A percentile compares a stretch with the other conserved stretches of the same genome.
Conservation (phyloP, 2,888 invertebrate species). For the Oscheius sp. region DNA sequence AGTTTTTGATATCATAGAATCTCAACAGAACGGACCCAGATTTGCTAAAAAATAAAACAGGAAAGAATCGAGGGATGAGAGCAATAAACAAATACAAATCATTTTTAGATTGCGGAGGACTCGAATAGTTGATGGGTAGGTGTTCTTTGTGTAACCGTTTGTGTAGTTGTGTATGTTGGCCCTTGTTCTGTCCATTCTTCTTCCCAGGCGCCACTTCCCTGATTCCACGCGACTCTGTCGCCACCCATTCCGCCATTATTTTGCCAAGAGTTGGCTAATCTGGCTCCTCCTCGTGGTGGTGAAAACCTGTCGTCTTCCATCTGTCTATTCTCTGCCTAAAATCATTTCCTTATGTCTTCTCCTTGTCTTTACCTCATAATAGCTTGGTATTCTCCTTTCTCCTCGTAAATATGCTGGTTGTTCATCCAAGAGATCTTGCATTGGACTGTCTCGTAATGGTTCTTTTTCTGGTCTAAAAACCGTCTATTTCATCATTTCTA, state of each 20-base stretch:
- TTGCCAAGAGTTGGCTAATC: slow-evolving; percentile 9
- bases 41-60: background rate
- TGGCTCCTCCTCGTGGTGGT: slow-evolving; percentile 14
- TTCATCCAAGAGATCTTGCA: slow-evolving; percentile 12
- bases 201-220: slow-evolving; percentile 23
- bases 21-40: slow-evolving; percentile 21
- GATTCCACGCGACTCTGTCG: slow-evolving; percentile 21
- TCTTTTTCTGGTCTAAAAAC: slow-evolving; percentile 31
- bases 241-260: slow-evolving; percentile 4
- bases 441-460: slow-evolving; percentile 27
- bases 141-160: background rate
- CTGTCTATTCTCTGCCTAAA: slow-evolving; percentile 26
- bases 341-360: background rate
- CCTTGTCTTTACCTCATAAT: slow-evolving; percentile 3
- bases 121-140: slow-evolving; percentile 13
- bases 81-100: background rate
- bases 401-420: slow-evolving; percentile 26
- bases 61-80: slow-evolving; percentile 33
- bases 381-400: slow-evolving; percentile 12
- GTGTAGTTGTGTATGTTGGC: slow-evolving; percentile 14
- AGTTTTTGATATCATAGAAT: slow-evolving; percentile 26
- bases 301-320: slow-evolving; percentile 3
- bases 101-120: slow-evolving; percentile 6
- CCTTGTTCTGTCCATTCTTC: slow-evolving; percentile 15
- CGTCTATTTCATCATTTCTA: too few relatives aligned